These are phyloP conservation scores for Taphrorychus bicolor DNA, from an alignment of 2,888 invertebrate species.

Conservation along the genomic window DNA sequence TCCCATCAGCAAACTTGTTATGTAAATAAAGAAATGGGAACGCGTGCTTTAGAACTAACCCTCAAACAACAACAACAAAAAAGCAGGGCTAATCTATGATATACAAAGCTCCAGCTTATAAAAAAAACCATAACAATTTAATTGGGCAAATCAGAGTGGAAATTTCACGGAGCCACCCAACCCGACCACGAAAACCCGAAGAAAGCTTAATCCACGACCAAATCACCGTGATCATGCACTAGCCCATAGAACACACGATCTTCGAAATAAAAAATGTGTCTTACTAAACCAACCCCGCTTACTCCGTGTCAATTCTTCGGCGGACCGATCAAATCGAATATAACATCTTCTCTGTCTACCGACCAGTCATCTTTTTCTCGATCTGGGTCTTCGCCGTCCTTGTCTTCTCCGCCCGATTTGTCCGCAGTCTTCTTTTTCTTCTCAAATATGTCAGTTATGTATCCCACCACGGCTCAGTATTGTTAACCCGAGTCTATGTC, in stretches of 20 bases:
- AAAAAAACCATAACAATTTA: constrained; percentile 15
- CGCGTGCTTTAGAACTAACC: too few species aligned
- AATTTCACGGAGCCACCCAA: constrained; percentile 35
- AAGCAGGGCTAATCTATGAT: too few species aligned
- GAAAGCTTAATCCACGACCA: constrained; percentile 28
- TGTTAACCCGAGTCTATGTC: constrained; percentile 48
- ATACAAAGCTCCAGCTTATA: too few species aligned
- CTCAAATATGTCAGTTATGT: constrained; percentile 59
- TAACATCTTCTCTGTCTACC: constrained; percentile 38
- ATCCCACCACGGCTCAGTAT: constrained; percentile 55
- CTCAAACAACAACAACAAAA: too few species aligned
- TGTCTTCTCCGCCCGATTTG: constrained; percentile 22
- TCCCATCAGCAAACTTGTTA: too few species aligned
- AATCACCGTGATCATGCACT: too few species aligned
- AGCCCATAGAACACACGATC: constrained; percentile 39
- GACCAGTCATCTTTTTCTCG: constrained; percentile 39
- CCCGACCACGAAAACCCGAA: constrained; percentile 26
- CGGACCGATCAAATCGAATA: constrained; percentile 28
- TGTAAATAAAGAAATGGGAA: too few species aligned
- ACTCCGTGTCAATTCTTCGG: constrained; percentile 36
- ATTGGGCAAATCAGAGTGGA: constrained; percentile 29
- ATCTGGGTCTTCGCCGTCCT: constrained; percentile 35
- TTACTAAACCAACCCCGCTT: constrained; percentile 41
- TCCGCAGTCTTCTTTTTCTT: constrained; percentile 44
- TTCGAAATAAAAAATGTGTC: constrained; percentile 38